Conservation (phyloP, 2,113 vertebrate genomes). For the Cryptotis parvus region DNA sequence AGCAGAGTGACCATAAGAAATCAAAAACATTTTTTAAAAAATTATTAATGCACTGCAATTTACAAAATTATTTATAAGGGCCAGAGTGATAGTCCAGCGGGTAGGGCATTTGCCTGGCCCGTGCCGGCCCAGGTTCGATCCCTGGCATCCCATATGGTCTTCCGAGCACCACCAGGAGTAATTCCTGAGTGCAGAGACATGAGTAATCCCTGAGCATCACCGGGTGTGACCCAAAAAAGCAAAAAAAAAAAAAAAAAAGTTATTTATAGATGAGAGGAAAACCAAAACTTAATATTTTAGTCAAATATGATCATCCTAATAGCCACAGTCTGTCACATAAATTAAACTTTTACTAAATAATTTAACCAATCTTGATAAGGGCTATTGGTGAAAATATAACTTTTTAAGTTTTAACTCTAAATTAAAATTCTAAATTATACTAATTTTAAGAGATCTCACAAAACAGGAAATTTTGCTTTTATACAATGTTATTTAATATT, state of each 20-base stretch:
- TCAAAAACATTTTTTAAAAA: too few relatives aligned
- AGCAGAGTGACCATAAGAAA: neutral
- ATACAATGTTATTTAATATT: slow-evolving; percentile 26
- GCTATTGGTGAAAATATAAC: slow-evolving; percentile 6
- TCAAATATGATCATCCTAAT: slow-evolving; percentile 9
- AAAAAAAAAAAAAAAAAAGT: too few relatives aligned
- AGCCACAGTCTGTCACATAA: slow-evolving; percentile 22
- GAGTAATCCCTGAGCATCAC: too few relatives aligned
- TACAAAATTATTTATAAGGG: too few relatives aligned
- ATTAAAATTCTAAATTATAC: slow-evolving; percentile 7
- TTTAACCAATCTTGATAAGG: neutral
- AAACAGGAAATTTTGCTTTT: neutral
- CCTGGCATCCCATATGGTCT: too few relatives aligned
- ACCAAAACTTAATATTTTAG: slow-evolving; percentile 24
- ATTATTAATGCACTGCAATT: neutral
- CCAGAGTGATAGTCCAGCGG: too few relatives aligned
- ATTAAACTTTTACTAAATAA: slow-evolving; percentile 17
- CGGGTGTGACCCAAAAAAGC: too few relatives aligned
- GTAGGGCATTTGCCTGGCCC: too few relatives aligned
- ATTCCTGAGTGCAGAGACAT: too few relatives aligned
- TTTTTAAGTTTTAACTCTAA: slow-evolving; percentile 11
- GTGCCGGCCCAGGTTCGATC: too few relatives aligned
- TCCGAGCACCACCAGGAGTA: too few relatives aligned
- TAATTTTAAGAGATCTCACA: neutral
- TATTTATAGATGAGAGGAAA: too few relatives aligned